Base-by-base conservation (phyloP, 1,140 invertebrate species). In the Alviniconcha marisindica region DNA sequence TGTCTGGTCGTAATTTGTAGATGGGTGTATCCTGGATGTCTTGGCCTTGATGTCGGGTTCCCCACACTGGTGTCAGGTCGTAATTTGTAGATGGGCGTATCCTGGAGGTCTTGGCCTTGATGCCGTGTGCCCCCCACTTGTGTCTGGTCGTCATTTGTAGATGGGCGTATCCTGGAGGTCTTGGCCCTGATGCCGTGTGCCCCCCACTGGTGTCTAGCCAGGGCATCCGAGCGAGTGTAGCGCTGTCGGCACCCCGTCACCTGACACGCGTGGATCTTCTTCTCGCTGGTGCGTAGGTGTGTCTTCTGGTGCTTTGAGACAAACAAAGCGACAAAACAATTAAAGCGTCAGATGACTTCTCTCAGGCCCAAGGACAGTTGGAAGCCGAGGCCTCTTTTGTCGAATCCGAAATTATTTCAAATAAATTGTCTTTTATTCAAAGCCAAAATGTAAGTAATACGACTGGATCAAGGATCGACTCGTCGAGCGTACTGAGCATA, bases 171-270 rank as follows among this genome's bases (percentile, higher is more conserved):
- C 76, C 84, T 83, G 42, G 83, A 77, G 7, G 81, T 54, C 42
- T 81, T 83, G 31, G 83, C 66, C 54, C 51, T 82, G 54, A 89
- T 88, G 5, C 78, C 84, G 81, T 91, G 90, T 2, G 85, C 83
- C 2, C 77, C 86, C 78, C 83, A 87, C 56, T 86, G 87, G 56
- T 91, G 90, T 18, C 90, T 77, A 0, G 89, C 87, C 0, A 90
- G 86, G 12, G 90, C 90, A 81, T 91, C 90, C 2, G 87, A 89
- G 2, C 90, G 78, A 15, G 90, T 90, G 81, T 90, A 91, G 12
- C 85, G 81, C 74, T 90, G 88, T 10, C 71, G 82, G 78, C 90
- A 91, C 0, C 86, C 86, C 18, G 74, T 15, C 18, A 89, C 78
- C 0, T 66, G 36, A 73, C 90, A 91, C 1, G 85, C 42, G 77